A percentile compares a stretch with the other conserved stretches of the same genome.
These are phyloP conservation scores for Chrysopilus asiliformis DNA, from an alignment of 2,888 invertebrate genomes.

Conservation along the genomic window DNA sequence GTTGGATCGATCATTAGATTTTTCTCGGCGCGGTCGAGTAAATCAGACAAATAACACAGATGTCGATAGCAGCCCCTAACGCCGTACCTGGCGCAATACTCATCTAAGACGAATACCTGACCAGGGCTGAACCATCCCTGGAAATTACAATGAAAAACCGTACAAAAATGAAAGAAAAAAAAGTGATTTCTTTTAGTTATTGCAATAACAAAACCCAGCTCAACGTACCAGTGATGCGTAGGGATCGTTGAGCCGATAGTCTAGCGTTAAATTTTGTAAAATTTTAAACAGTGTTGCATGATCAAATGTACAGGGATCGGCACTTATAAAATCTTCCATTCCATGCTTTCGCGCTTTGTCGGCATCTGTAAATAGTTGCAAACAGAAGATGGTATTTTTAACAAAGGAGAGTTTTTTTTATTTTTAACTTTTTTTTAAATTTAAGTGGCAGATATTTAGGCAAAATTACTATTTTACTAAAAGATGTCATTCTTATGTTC, in stretches of 20 bases:
- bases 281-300: slow-evolving; percentile 86
- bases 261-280: slow-evolving; percentile 84
- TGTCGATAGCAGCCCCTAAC: slow-evolving; percentile 95
- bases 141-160: slow-evolving; percentile 3
- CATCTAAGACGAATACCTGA: slow-evolving; percentile 95
- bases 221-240: slow-evolving; percentile 86
- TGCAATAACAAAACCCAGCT: too few relatives aligned
- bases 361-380: slow-evolving; percentile 29
- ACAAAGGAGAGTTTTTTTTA: too few relatives aligned
- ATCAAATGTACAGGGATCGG: slow-evolving; percentile 96
- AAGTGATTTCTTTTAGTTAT: background rate
- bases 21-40: slow-evolving; percentile 89
- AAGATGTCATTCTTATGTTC: too few relatives aligned
- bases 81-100: slow-evolving; percentile 95
- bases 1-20: slow-evolving; percentile 95
- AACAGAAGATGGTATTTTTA: too few relatives aligned
- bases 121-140: slow-evolving; percentile 99
- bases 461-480: too few relatives aligned
- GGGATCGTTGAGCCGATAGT: slow-evolving; percentile 93
- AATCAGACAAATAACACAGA: slow-evolving; percentile 87
- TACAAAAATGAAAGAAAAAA: slow-evolving; percentile 4
- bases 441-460: too few relatives aligned
- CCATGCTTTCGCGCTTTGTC: slow-evolving; percentile 91
- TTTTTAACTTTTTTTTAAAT: too few relatives aligned
- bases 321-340: slow-evolving; percentile 98